Evolutionary conservation across 2,113 vertebrate genomes (phyloP).

Genomic region (Vombatus ursinus): DNA sequence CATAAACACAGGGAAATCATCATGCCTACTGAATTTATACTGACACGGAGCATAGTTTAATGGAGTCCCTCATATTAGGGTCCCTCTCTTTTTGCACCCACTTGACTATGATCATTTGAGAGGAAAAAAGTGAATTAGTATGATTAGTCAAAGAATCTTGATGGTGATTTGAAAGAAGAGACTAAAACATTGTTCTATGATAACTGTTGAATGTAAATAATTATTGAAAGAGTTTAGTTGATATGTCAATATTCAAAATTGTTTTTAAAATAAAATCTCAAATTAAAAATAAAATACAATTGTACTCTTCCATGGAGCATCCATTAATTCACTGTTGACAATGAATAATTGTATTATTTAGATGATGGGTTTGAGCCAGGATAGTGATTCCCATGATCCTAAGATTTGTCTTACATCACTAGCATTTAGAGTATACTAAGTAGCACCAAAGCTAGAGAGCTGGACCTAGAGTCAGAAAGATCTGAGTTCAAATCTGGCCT

Average conservation of each 20-base stretch:
- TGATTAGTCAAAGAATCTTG: not conserved
- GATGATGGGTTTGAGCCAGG: not conserved
- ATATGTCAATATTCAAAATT: no score
- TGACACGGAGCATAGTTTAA: not conserved
- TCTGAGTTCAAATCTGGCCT: not conserved
- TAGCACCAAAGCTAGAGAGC: not conserved
- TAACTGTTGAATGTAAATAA: not conserved
- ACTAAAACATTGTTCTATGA: not conserved
- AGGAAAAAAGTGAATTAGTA: not conserved
- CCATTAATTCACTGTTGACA: not conserved
- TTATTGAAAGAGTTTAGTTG: no score
- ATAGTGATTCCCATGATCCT: not conserved
- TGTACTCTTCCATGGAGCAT: not conserved
- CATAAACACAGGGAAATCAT: not conserved
- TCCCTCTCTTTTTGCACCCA: not conserved
- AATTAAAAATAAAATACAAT: not conserved
- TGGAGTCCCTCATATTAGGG: no score
- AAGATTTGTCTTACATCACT: not conserved
- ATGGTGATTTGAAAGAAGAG: not conserved
- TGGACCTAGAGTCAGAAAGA: not conserved
- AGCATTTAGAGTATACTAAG: not conserved
- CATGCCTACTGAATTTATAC: not conserved
- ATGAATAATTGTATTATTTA: not conserved
- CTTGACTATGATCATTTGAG: not conserved
- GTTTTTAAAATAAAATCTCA: no score